Evolutionary conservation across 2,888 invertebrate species (phyloP).

Genomic region (Spatulosminthurus flaviceps): DNA sequence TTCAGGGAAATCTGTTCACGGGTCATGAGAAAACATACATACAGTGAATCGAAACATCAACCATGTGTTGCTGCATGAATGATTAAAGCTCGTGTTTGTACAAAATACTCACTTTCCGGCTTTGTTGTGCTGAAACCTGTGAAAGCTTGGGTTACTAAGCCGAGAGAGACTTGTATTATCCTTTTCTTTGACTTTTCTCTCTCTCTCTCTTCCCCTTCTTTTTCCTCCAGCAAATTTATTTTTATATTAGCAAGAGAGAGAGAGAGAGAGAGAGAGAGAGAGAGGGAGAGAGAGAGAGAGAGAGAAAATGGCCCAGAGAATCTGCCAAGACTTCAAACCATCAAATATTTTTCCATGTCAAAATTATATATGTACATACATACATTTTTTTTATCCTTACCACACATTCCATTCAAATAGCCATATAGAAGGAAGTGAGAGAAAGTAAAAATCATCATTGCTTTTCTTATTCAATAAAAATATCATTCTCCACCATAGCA

Average conservation of each 20-base stretch:
- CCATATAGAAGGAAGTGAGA: not conserved
- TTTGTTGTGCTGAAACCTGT: constrained; percentile 30
- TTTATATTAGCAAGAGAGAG: no score
- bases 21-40: constrained; percentile 26
- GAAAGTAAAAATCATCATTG: not conserved
- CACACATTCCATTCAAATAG: no score
- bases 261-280: no score
- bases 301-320: not conserved
- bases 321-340: not conserved
- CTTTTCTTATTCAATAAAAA: not conserved
- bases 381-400: not conserved
- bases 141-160: constrained; percentile 19
- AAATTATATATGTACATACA: not conserved
- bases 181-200: not conserved
- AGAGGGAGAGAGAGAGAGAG: no score
- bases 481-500: not conserved
- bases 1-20: constrained; percentile 35
- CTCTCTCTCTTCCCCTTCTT: not conserved
- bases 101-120: constrained; percentile 35
- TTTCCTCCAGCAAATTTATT: not conserved
- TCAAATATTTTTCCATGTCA: not conserved
- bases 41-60: constrained; percentile 27
- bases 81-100: constrained; percentile 27
- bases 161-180: constrained; percentile 6
- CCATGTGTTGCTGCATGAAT: constrained; percentile 41